Percentiles rank a stretch among this genome's conserved stretches.
Conservation (phyloP, 1,140 invertebrate species). For the Triops cancriformis region DNA sequence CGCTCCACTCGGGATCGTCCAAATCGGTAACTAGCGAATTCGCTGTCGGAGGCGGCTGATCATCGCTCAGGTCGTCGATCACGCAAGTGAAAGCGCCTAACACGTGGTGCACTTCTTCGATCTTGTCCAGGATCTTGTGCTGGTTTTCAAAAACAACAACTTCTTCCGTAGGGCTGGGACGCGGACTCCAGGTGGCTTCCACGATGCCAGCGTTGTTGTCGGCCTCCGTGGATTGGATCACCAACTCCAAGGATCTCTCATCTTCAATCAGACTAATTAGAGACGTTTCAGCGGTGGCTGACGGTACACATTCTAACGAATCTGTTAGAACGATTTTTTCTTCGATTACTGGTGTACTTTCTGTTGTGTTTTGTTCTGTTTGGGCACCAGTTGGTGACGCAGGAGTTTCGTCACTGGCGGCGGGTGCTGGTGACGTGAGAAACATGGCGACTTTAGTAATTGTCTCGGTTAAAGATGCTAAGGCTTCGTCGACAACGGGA, state of each 20-base stretch:
- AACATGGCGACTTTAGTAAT: conserved; percentile 25
- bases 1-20: not conserved
- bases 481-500: conserved; percentile 18
- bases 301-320: not conserved
- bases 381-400: too few relatives aligned
- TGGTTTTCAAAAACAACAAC: not conserved
- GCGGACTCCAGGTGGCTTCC: not conserved
- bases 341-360: not conserved
- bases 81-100: not conserved
- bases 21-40: not conserved
- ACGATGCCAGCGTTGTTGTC: conserved; percentile 1
- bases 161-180: not conserved
- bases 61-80: conserved; percentile 1
- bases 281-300: not conserved
- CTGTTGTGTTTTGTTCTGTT: not conserved
- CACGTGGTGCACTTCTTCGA: not conserved
- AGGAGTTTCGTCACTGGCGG: not conserved
- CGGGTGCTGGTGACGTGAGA: conserved; percentile 15
- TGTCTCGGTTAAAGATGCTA: conserved; percentile 22
- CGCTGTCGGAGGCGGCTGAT: not conserved
- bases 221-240: not conserved
- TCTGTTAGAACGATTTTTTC: not conserved
- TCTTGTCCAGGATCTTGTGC: not conserved
- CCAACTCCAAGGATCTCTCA: not conserved
- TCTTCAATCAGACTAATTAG: not conserved